Conservation (phyloP, 2,888 invertebrate species). For the Drosophila mettleri region DNA sequence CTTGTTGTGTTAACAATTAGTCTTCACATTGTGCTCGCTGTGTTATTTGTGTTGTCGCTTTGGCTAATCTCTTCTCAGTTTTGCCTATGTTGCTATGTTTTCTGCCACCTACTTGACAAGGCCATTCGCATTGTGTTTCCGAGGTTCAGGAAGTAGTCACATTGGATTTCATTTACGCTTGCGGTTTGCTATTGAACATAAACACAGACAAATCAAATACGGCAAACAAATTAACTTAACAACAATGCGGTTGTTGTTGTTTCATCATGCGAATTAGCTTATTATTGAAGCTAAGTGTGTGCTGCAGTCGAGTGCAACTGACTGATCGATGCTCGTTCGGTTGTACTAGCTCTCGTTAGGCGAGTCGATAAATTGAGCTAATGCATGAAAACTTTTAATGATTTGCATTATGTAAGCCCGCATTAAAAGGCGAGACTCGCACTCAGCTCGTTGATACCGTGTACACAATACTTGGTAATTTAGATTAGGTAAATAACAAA, state of each 20-base stretch:
- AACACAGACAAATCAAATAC: constrained; percentile 5
- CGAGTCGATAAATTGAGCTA: not conserved
- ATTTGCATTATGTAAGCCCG: not conserved
- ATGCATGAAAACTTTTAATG: not conserved
- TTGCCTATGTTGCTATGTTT: constrained; percentile 14
- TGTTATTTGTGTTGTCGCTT: constrained; percentile 37
- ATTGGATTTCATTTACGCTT: constrained; percentile 46
- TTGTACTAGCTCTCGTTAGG: not conserved
- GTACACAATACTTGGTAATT: no score
- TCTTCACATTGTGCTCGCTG: constrained; percentile 41
- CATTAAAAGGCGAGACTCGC: no score
- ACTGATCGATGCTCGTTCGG: not conserved
- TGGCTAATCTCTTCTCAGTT: constrained; percentile 26
- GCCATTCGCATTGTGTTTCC: constrained; percentile 43
- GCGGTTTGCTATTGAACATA: constrained; percentile 43
- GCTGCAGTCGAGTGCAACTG: not conserved
- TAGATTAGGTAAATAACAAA: no score
- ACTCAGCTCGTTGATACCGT: no score
- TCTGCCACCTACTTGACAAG: constrained; percentile 54
- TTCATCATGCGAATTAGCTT: not conserved
- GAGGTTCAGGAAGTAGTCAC: constrained; percentile 55
- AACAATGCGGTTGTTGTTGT: not conserved
- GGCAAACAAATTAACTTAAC: constrained; percentile 5
- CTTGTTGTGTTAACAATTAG: constrained; percentile 72
- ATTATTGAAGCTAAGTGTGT: not conserved